Conservation (phyloP, 2,888 invertebrate genomes). For the Odontocolon sp. region DNA sequence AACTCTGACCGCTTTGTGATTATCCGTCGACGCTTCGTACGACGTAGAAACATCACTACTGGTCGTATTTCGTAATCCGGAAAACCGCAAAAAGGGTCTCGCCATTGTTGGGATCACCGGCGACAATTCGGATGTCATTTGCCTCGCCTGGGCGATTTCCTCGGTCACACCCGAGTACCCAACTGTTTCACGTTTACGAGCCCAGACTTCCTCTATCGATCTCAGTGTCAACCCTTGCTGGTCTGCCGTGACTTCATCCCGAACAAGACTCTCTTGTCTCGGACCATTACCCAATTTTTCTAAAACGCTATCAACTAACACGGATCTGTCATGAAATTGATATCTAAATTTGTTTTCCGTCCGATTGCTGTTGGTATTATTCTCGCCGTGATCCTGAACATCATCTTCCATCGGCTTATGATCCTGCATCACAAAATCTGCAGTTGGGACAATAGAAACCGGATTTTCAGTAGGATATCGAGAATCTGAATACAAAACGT, state of each 20-base stretch:
- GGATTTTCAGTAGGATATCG: constrained; percentile 36
- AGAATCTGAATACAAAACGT: background rate
- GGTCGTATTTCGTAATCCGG: constrained; percentile 15
- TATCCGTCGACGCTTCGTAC: constrained; percentile 17
- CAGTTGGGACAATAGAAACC: background rate
- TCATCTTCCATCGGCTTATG: background rate
- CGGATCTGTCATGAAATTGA: background rate
- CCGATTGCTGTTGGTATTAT: background rate
- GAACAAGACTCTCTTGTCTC: constrained; percentile 8
- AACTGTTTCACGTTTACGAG: constrained; percentile 12
- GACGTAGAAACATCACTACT: background rate
- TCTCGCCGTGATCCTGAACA: background rate
- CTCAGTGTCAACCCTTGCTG: background rate
- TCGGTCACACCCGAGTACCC: constrained; percentile 24
- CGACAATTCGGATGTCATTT: constrained; percentile 44
- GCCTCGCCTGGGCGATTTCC: constrained; percentile 31
- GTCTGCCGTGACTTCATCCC: background rate
- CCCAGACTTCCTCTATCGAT: constrained; percentile 22
- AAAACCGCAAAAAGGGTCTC: background rate
- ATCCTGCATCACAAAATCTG: background rate
- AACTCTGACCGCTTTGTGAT: constrained; percentile 52
- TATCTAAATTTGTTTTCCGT: background rate
- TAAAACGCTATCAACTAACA: background rate
- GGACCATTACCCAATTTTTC: background rate
- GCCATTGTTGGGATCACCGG: constrained; percentile 18